Evolutionary conservation across 1,140 invertebrate species (phyloP).

Genomic region (Tenebrio molitor): DNA sequence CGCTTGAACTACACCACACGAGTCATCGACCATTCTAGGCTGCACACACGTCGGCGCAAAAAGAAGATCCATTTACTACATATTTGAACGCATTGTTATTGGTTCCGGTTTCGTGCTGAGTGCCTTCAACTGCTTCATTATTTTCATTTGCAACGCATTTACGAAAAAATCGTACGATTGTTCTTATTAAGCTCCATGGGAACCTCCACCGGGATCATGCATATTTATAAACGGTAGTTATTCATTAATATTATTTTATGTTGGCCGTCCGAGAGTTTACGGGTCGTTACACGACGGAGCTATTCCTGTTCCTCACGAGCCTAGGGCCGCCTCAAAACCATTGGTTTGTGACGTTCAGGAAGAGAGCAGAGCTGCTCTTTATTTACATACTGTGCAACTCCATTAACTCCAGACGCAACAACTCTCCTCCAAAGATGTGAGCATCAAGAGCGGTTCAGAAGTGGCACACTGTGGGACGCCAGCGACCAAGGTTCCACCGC

Average conservation of each 20-base stretch:
- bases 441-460: too few species aligned
- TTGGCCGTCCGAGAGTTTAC: neutral
- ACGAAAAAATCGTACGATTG: conserved; percentile 14
- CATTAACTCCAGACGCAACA: neutral
- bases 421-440: too few species aligned
- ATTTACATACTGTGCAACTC: conserved; percentile 10
- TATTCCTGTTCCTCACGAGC: neutral
- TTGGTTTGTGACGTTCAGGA: conserved; percentile 10
- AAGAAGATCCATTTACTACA: conserved; percentile 40
- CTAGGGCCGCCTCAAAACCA: conserved; percentile 1
- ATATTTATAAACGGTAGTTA: conserved; percentile 19
- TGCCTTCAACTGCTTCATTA: conserved; percentile 25
- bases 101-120: conserved; percentile 38
- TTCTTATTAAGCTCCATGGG: conserved; percentile 16
- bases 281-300: conserved; percentile 5
- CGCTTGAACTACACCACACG: conserved; percentile 23
- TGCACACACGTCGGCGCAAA: conserved; percentile 15
- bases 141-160: conserved; percentile 2
- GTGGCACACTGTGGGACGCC: too few species aligned
- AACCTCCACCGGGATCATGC: neutral
- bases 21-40: conserved; percentile 20
- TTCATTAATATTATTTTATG: conserved; percentile 30
- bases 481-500: too few species aligned
- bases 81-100: conserved; percentile 36
- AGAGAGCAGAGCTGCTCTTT: neutral